Base-by-base conservation (phyloP, 2,888 invertebrate species). In the Busseola fusca region DNA sequence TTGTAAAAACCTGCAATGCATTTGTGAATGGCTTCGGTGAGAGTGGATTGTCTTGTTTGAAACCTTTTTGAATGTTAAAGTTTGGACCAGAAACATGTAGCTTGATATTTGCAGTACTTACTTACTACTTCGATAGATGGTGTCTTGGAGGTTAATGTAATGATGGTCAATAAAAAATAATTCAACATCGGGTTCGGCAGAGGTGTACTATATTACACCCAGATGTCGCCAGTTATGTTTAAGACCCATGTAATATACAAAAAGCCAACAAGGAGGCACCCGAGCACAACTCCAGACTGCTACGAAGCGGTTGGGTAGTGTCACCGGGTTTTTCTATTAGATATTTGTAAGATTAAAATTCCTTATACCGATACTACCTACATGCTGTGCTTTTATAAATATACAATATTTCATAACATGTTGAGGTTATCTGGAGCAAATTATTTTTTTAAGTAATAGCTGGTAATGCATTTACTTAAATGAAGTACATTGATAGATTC, bases 361-460 rank as follows among this genome's bases (percentile, higher is more conserved):
- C 1, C 18, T n/a, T 63, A 42, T 5, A n/a, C n/a, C n/a, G n/a
- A n/a, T n/a, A n/a, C n/a, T n/a, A n/a, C n/a, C 10, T 9, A 34
- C 34, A 6, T 16, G 48, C 21, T 30, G 10, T 10, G 48, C 21
- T 42, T 42, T 30, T 12, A 34, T 16, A 27, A 25, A 10, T 16
- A 40, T 27, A 25, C 10, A 3, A 18, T 6, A 40, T 25, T 50
- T 57, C 18, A 34, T 37, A 5, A 1, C 27, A 30, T 14, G 16
- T 65, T 16, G 37, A 73, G 73, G 73, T 74, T 74, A 74, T 0
- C 42, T 30, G n/a, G 16, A 30, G 18, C 7, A 37, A 45, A 27
- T 25, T 21, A 25, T 18, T 30, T 27, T 59, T 48, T 25, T 5
- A 16, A 40, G 27, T 12, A n/a, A 42, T 27, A 58, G 14, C 7